Evolutionary conservation across 2,113 vertebrate genomes (phyloP).

Genomic region (Laticauda laticaudata): DNA sequence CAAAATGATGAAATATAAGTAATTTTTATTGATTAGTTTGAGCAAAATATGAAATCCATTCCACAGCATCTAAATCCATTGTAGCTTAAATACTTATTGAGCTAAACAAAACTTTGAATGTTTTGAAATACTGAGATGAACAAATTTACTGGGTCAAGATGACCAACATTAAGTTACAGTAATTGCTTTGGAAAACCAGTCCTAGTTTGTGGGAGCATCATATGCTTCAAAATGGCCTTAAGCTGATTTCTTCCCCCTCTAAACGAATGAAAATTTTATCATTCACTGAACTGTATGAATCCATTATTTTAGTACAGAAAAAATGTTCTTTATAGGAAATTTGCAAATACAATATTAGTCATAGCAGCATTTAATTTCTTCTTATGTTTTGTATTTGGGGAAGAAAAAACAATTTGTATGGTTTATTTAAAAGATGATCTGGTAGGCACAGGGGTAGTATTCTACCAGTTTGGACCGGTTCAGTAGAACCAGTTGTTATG

Average conservation of each 20-base stretch:
- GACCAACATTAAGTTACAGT: conserved; percentile 65
- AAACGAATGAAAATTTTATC: conserved; percentile 35
- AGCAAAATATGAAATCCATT: conserved; percentile 15
- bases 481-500: too few species aligned
- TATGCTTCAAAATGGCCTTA: conserved; percentile 42
- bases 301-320: conserved; percentile 49
- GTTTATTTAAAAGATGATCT: not conserved
- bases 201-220: conserved; percentile 37
- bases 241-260: conserved; percentile 29
- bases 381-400: conserved; percentile 1
- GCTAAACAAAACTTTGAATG: conserved; percentile 51
- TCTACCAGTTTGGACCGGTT: too few species aligned
- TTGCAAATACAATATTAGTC: not conserved
- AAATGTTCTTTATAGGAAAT: not conserved
- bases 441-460: not conserved
- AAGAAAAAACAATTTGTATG: not conserved
- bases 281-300: conserved; percentile 22
- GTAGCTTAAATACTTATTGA: conserved; percentile 33
- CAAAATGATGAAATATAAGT: not conserved
- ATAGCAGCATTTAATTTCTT: not conserved
- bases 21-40: conserved; percentile 11
- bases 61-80: not conserved
- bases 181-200: conserved; percentile 60
- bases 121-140: conserved; percentile 57
- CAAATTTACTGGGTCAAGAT: conserved; percentile 55